Evolutionary conservation across 2,797 vertebrate genomes (phyloP).

Genomic region (Natrix natrix): DNA sequence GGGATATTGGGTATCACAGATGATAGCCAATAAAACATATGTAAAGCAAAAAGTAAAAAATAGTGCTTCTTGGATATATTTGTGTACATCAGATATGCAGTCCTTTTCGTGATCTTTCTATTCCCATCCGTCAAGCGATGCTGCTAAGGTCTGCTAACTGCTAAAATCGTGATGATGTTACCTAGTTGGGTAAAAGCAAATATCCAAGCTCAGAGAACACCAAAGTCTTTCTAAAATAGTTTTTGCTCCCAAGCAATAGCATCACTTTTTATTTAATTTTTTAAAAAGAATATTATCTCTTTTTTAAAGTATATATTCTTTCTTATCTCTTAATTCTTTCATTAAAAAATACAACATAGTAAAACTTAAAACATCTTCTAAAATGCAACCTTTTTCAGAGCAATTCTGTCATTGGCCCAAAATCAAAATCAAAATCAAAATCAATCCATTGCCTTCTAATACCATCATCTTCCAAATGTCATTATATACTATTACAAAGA

Average conservation of each 20-base stretch:
- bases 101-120: background rate
- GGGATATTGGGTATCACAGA: background rate
- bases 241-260: background rate
- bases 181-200: background rate
- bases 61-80: background rate
- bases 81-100: background rate
- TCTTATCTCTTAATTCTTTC: background rate
- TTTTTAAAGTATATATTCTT: background rate
- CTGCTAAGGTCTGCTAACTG: background rate
- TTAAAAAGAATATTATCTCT: background rate
- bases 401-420: background rate
- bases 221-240: background rate
- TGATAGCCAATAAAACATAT: background rate
- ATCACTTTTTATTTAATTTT: background rate
- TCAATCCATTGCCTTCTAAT: background rate
- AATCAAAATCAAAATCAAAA: too few relatives aligned
- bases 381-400: background rate
- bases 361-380: background rate
- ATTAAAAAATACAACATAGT: too few relatives aligned
- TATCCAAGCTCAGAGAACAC: background rate
- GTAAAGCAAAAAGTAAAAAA: background rate
- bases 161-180: background rate
- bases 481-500: background rate
- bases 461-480: background rate
- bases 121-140: too few relatives aligned